Conservation (phyloP, 2,113 vertebrate species). For the Pogonocichla stellata region DNA sequence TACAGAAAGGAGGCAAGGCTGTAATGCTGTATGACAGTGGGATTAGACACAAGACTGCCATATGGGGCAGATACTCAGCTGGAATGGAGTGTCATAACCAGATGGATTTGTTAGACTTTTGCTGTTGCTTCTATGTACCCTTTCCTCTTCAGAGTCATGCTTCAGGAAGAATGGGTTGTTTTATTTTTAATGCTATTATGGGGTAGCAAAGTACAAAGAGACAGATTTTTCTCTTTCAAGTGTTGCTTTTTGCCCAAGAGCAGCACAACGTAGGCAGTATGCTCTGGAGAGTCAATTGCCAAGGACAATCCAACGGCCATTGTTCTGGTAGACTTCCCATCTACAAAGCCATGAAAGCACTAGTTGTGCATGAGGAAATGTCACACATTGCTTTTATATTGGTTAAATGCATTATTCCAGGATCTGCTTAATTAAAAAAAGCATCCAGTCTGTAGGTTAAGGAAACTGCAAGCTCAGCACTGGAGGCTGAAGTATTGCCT, state of each 20-base stretch:
- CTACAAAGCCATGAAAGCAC: conserved; percentile 26
- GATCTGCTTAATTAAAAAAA: not conserved
- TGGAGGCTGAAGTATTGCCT: not conserved
- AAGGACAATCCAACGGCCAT: not conserved
- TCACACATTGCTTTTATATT: not conserved
- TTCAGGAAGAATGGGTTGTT: not conserved
- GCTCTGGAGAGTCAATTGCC: not conserved
- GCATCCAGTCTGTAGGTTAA: not conserved
- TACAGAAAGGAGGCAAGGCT: not conserved
- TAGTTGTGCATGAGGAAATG: conserved; percentile 2
- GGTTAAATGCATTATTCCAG: not conserved
- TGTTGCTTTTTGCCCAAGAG: conserved; percentile 17
- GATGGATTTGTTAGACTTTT: not conserved
- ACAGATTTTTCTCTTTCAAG: conserved; percentile 41
- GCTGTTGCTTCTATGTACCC: not conserved
- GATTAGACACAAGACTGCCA: not conserved
- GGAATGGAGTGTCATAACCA: not conserved
- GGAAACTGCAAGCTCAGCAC: not conserved
- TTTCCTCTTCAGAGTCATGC: not conserved
- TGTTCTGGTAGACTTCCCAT: conserved; percentile 32
- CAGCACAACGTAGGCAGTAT: conserved; percentile 18
- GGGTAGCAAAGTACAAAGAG: conserved; percentile 9
- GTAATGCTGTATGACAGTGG: not conserved
- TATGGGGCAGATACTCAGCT: not conserved
- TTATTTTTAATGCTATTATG: conserved; percentile 5